These are phyloP conservation scores for Drosophila sturtevanti DNA, from an alignment of 1,140 invertebrate genomes.

Conservation along the genomic window DNA sequence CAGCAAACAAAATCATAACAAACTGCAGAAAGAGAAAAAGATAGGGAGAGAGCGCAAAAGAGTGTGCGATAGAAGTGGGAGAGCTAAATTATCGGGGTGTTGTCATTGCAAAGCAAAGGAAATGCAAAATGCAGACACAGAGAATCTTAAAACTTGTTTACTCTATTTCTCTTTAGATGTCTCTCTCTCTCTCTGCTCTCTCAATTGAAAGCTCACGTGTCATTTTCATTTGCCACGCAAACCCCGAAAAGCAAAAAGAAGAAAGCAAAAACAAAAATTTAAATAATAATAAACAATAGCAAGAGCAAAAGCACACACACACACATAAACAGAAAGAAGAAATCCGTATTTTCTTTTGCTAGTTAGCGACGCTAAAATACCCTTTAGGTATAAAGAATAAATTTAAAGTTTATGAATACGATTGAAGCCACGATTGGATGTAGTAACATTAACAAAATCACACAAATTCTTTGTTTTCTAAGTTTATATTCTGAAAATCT, in stretches of 20 bases:
- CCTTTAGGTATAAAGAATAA: background rate
- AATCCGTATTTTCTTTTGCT: background rate
- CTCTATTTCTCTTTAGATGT: conserved; percentile 2
- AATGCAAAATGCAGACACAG: conserved; percentile 33
- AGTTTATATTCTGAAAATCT: too few species aligned
- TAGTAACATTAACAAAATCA: too few species aligned
- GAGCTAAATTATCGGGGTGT: conserved; percentile 18
- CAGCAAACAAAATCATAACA: conserved; percentile 9
- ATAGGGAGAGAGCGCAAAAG: background rate
- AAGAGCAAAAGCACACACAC: conserved; percentile 55
- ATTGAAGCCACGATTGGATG: too few species aligned
- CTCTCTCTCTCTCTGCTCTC: background rate
- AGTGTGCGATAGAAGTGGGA: background rate
- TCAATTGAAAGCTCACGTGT: conserved; percentile 42
- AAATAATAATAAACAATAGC: conserved; percentile 27
- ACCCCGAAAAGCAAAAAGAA: conserved; percentile 45
- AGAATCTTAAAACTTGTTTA: conserved; percentile 41
- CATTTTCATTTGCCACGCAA: conserved; percentile 34
- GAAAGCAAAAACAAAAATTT: conserved; percentile 29
- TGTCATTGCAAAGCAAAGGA: conserved; percentile 33
- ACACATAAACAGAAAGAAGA: conserved; percentile 47
- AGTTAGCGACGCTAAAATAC: background rate
- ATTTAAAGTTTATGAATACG: too few species aligned
- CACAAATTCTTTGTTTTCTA: too few species aligned
- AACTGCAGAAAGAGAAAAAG: conserved; percentile 2